Evolutionary conservation across 2,888 invertebrate species (phyloP).

Genomic region (Nemotelus nigrinus): DNA sequence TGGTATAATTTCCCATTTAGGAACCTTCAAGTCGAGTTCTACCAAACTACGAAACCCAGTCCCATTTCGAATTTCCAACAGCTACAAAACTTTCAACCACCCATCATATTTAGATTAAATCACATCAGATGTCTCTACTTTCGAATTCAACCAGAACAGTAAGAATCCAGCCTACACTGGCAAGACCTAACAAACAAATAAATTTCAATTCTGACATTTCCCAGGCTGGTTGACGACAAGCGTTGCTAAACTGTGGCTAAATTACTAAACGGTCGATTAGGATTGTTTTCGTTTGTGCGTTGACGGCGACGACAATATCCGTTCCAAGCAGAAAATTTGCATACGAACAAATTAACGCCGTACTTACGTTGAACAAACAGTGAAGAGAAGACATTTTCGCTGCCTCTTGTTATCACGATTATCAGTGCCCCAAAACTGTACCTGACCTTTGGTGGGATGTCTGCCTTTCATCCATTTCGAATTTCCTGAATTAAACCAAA

Average conservation of each 20-base stretch:
- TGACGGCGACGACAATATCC: background rate
- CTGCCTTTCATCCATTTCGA: background rate
- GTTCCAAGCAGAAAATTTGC: background rate
- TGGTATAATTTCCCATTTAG: no score
- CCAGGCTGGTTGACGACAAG: background rate
- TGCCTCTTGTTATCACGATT: no score
- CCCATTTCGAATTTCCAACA: no score
- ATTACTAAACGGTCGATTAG: constrained; percentile 14
- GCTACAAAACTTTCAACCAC: no score
- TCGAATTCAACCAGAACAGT: background rate
- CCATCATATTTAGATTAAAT: background rate
- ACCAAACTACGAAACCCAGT: no score
- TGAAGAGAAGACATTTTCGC: no score
- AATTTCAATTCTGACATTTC: background rate
- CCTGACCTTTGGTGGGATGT: no score
- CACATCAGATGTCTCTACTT: background rate
- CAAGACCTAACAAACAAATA: constrained; percentile 19
- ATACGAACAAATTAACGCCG: background rate
- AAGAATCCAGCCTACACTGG: background rate
- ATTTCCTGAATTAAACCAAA: constrained; percentile 17
- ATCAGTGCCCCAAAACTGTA: no score
- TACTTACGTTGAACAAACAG: no score
- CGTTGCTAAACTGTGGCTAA: background rate
- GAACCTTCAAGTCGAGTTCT: no score
- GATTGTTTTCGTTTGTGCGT: constrained; percentile 29